Base-by-base conservation (phyloP, 2,797 vertebrate species). In the Leptoclinus maculatus region DNA sequence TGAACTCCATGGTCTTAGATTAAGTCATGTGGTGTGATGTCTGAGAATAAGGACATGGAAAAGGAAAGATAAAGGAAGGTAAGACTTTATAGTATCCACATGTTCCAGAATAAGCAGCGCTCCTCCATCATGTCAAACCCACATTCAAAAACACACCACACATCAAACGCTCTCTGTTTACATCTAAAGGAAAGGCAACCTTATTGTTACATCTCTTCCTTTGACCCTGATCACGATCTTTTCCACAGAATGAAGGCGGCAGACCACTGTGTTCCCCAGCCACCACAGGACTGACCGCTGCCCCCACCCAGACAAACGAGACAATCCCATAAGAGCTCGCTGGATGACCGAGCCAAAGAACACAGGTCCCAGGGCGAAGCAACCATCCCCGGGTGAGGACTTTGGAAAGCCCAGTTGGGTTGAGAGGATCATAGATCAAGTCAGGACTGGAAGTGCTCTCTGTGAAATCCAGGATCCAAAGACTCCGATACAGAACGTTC, bases 151-250 rank as follows among this genome's bases (percentile, higher is more conserved):
- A 82, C 79, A 86, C 64, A 64, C 19, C 56, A 71, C 74, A 66
- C 66, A 83, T 80, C 69, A 87, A 83, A 86, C 51, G n/a, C 49
- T 66, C 39, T 77, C 45, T 86, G 69, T 90, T 90, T 85, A 74
- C 60, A 43, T 79, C 60, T 70, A 51, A 77, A 7, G 70, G 71
- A 80, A 79, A 74, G 43, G 58, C 71, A 68, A 80, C 59, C 65
- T 66, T 86, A 81, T 88, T 85, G 87, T 89, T 87, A 64, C 66
- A 71, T 89, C 57, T 86, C 79, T 85, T 86, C 54, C 45, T 88
- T 66, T 83, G 80, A 87, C 86, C 79, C 76, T 47, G 77, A 87
- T 89, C 81, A 21, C 32, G 34, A 88, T 83, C 80, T 58, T 47
- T 76, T 57, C 80, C 71, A 29, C 73, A 76, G 70, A 78, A 82